Percentiles rank a stretch among this genome's conserved stretches.
Evolutionary conservation across 2,888 invertebrate species (phyloP).

Genomic region (Lycia hirtaria): DNA sequence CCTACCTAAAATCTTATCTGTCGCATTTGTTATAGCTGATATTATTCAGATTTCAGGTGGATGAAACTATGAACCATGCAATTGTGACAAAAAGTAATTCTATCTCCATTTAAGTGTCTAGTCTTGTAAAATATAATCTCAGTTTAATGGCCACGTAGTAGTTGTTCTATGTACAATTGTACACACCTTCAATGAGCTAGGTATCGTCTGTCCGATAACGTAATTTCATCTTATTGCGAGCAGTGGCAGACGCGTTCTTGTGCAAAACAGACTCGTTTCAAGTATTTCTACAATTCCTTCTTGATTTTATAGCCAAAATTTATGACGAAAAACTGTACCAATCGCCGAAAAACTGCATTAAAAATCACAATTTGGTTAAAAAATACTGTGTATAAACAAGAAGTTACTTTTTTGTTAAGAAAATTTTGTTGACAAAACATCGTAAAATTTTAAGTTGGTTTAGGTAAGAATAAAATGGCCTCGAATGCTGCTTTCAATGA

Average conservation of each 20-base stretch:
- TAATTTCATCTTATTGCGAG: conserved; percentile 36
- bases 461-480: conserved; percentile 25
- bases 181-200: conserved; percentile 5
- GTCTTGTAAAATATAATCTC: too few species aligned
- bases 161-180: neutral
- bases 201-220: conserved; percentile 28
- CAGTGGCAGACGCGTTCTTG: conserved; percentile 29
- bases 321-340: too few species aligned
- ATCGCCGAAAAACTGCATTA: too few species aligned
- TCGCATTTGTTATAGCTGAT: too few species aligned
- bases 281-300: neutral
- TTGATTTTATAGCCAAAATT: too few species aligned
- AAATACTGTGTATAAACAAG: neutral
- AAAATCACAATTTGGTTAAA: too few species aligned
- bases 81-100: too few species aligned
- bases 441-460: neutral
- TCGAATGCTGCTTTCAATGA: conserved; percentile 35
- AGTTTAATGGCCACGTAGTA: too few species aligned
- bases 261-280: conserved; percentile 33
- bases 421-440: neutral
- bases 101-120: too few species aligned
- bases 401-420: neutral
- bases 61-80: too few species aligned
- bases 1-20: too few species aligned
- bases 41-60: too few species aligned